Conservation (phyloP, 1,140 invertebrate genomes). For the Leptestheria dahalacensis region DNA sequence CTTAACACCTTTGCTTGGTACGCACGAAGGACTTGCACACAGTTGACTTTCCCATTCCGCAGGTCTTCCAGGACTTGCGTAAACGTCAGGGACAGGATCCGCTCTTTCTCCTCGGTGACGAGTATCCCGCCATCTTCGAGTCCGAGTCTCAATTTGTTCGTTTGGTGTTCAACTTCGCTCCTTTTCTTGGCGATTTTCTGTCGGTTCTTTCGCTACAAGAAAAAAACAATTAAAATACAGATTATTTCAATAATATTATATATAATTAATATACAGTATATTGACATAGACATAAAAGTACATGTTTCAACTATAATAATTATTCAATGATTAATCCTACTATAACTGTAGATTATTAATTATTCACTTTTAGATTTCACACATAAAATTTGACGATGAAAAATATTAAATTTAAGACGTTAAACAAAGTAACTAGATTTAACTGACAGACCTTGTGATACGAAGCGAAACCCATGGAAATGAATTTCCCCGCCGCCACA, state of each 20-base stretch:
- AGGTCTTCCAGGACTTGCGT: constrained; percentile 2
- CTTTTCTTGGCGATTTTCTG: not conserved
- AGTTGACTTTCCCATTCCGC: not conserved
- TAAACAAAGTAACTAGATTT: not conserved
- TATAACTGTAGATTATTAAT: too few relatives aligned
- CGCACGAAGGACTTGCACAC: constrained; percentile 11
- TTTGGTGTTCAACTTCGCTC: not conserved
- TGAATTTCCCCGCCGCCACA: too few relatives aligned
- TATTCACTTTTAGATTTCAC: too few relatives aligned
- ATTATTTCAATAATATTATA: too few relatives aligned
- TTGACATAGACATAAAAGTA: too few relatives aligned
- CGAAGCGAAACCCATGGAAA: not conserved
- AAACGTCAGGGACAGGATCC: not conserved
- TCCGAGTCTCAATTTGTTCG: not conserved
- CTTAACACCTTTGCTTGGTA: constrained; percentile 15
- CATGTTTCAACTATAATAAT: too few relatives aligned
- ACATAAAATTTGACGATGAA: too few relatives aligned
- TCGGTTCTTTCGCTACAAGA: not conserved
- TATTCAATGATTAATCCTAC: not conserved
- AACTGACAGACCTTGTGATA: not conserved
- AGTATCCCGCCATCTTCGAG: not conserved
- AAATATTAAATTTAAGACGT: not conserved
- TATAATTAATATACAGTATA: too few relatives aligned
- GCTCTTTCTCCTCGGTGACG: not conserved
- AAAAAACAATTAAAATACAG: too few relatives aligned